These are phyloP conservation scores for Ruditapes philippinarum DNA, from an alignment of 1,140 invertebrate species.

Conservation along the genomic window DNA sequence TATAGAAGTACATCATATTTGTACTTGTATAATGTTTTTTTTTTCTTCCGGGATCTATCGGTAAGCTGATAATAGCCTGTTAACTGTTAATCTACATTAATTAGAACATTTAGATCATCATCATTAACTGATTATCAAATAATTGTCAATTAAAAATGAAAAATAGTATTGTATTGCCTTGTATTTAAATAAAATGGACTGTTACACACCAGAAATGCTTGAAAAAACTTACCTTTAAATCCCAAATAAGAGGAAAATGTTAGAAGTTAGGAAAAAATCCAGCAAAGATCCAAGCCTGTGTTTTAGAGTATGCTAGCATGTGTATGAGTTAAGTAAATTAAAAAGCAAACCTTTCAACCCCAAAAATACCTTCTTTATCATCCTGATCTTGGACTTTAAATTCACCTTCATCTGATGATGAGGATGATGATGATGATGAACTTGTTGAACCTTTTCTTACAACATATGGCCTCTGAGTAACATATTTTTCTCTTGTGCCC, in stretches of 20 bases:
- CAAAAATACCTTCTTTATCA: slow-evolving; percentile 3
- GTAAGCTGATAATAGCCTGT: too few relatives aligned
- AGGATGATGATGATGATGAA: slow-evolving; percentile 61
- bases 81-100: too few relatives aligned
- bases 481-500: slow-evolving; percentile 14
- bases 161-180: too few relatives aligned
- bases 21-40: too few relatives aligned
- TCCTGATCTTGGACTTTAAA: background rate
- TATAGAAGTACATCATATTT: too few relatives aligned
- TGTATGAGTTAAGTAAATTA: background rate
- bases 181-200: too few relatives aligned
- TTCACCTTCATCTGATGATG: slow-evolving; percentile 59
- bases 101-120: too few relatives aligned
- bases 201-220: background rate
- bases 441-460: background rate
- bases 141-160: too few relatives aligned
- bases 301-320: background rate
- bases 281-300: background rate
- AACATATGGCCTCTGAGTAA: slow-evolving; percentile 13
- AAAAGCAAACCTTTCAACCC: slow-evolving; percentile 34
- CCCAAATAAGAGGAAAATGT: background rate
- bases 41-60: too few relatives aligned
- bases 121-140: too few relatives aligned
- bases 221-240: background rate
- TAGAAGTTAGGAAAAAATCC: background rate